phyloP scores from a whole-genome alignment of 2,888 invertebrate genomes.

The Caenorhabditis becei region DNA sequence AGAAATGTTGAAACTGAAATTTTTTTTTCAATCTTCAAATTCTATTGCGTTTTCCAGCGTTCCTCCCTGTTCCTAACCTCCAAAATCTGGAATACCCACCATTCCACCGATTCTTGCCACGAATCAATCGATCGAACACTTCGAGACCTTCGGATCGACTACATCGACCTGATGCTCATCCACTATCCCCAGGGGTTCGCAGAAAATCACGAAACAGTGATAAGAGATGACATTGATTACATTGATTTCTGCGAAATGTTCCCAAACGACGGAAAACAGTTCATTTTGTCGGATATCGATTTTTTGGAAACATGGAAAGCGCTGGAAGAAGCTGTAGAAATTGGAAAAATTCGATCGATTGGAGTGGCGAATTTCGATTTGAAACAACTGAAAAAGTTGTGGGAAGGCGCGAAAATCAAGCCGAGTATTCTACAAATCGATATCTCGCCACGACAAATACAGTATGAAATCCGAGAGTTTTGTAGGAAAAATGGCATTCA shows the following conservation, averaged over 20 bases:
- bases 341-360: slow-evolving; percentile 72
- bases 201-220: not conserved
- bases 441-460: slow-evolving; percentile 89
- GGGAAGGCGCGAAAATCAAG: slow-evolving; percentile 85
- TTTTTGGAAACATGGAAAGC: slow-evolving; percentile 80
- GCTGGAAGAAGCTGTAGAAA: slow-evolving; percentile 73
- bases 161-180: slow-evolving; percentile 79
- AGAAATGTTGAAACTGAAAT: too few species aligned
- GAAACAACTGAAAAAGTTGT: slow-evolving; percentile 84
- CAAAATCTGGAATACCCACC: slow-evolving; percentile 82
- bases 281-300: slow-evolving; percentile 75
- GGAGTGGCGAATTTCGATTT: slow-evolving; percentile 81
- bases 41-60: not conserved
- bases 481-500: slow-evolving; percentile 82
- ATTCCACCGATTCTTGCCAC: slow-evolving; percentile 75
- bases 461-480: slow-evolving; percentile 85
- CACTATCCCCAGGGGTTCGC: slow-evolving; percentile 60
- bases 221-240: slow-evolving; percentile 65
- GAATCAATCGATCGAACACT: slow-evolving; percentile 64
- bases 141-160: slow-evolving; percentile 71
- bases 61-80: slow-evolving; percentile 78
- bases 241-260: slow-evolving; percentile 77
- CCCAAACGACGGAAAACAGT: slow-evolving; percentile 67
- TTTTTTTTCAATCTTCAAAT: too few species aligned
- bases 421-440: slow-evolving; percentile 86